These are phyloP conservation scores for Drosophila gaucha DNA, from an alignment of 2,888 invertebrate genomes.

Conservation along the genomic window DNA sequence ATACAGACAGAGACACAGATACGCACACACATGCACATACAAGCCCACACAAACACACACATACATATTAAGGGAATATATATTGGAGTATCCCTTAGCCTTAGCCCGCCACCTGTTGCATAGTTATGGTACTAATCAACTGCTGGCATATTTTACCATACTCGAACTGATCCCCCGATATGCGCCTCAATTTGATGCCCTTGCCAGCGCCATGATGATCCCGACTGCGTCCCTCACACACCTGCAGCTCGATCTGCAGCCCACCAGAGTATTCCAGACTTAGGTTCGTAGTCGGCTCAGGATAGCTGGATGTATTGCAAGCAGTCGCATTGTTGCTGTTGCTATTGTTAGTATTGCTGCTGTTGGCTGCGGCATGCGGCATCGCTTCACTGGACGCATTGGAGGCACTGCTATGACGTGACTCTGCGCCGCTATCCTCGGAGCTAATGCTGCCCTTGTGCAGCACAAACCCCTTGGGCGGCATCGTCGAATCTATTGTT, in stretches of 20 bases:
- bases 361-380: constrained; percentile 34
- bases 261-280: constrained; percentile 92
- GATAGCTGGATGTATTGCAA: constrained; percentile 8
- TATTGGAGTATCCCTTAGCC: neutral
- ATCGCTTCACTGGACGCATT: constrained; percentile 59
- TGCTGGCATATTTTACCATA: constrained; percentile 95
- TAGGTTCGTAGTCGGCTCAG: constrained; percentile 85
- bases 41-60: constrained; percentile 12
- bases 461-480: constrained; percentile 88
- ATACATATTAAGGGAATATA: neutral
- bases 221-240: constrained; percentile 89
- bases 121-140: constrained; percentile 93
- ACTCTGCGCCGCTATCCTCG: constrained; percentile 68
- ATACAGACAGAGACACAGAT: constrained; percentile 9
- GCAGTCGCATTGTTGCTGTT: constrained; percentile 7
- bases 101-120: constrained; percentile 85
- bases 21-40: neutral
- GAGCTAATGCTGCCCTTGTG: constrained; percentile 84
- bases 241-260: constrained; percentile 93
- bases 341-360: constrained; percentile 11
- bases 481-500: constrained; percentile 91
- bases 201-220: constrained; percentile 88
- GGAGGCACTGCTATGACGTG: constrained; percentile 68
- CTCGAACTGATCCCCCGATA: constrained; percentile 94
- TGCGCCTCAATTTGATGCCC: constrained; percentile 93